Percentiles rank a stretch among this genome's conserved stretches.
Conservation (phyloP, 1,140 invertebrate species). For the Heliconius nattereri region DNA sequence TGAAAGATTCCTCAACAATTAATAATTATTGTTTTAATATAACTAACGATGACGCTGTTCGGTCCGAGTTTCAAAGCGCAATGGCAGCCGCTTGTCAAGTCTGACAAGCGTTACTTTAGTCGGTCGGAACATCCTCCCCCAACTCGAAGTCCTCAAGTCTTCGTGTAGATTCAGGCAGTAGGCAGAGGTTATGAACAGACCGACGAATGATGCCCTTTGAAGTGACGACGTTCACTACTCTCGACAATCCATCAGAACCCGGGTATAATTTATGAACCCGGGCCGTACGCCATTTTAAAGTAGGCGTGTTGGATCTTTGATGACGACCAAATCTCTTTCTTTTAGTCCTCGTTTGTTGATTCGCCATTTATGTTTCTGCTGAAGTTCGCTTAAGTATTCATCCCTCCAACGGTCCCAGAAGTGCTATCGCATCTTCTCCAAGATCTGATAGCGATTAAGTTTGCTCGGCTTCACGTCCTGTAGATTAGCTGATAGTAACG, state of each 20-base stretch:
- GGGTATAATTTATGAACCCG: slow-evolving; percentile 17
- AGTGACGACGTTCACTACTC: slow-evolving; percentile 41
- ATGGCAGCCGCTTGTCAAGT: too few species aligned
- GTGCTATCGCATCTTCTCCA: not conserved
- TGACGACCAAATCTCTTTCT: not conserved
- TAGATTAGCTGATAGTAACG: not conserved
- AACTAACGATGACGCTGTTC: too few species aligned
- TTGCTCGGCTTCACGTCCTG: not conserved
- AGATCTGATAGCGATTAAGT: not conserved
- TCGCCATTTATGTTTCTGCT: not conserved
- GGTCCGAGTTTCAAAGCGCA: too few species aligned
- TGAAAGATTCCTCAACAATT: too few species aligned
- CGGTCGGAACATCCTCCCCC: too few species aligned
- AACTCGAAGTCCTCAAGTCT: too few species aligned
- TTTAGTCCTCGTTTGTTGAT: not conserved
- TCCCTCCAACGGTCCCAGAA: not conserved
- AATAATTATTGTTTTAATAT: too few species aligned
- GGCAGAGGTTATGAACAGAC: slow-evolving; percentile 25
- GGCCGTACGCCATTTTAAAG: slow-evolving; percentile 34
- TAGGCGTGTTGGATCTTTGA: slow-evolving; percentile 17
- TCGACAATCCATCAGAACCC: slow-evolving; percentile 35
- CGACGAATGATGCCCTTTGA: slow-evolving; percentile 27
- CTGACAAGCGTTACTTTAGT: too few species aligned
- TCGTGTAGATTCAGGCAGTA: too few species aligned
- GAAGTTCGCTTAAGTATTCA: not conserved